Evolutionary conservation across 2,888 invertebrate genomes (phyloP).

Genomic region (Onchidella celtica): DNA sequence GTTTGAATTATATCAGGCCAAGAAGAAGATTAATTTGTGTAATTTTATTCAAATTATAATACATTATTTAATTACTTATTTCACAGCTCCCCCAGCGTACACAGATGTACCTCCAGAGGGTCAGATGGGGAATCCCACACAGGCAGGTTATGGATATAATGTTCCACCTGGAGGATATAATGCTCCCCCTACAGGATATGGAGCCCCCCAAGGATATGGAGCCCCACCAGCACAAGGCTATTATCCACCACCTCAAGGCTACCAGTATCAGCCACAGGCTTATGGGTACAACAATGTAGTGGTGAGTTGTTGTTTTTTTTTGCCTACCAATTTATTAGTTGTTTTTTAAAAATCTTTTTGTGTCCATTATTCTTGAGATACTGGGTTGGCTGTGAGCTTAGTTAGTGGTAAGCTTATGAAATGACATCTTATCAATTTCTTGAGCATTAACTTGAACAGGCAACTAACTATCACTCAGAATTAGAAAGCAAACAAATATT

Average conservation of each 20-base stretch:
- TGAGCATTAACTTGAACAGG: too few species aligned
- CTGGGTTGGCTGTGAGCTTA: neutral
- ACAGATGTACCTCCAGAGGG: neutral
- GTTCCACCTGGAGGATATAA: neutral
- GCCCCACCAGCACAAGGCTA: neutral
- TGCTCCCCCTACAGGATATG: neutral
- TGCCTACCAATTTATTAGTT: too few species aligned
- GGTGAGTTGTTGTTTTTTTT: too few species aligned
- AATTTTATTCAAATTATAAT: too few species aligned
- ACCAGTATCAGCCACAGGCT: neutral
- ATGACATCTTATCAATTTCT: too few species aligned
- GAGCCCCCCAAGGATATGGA: neutral
- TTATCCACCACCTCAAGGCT: neutral
- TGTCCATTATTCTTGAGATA: neutral
- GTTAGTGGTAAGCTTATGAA: neutral
- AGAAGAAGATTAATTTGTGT: too few species aligned
- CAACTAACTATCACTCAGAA: too few species aligned
- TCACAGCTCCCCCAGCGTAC: neutral
- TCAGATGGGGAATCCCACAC: neutral
- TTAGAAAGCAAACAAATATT: too few species aligned
- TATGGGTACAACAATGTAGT: neutral
- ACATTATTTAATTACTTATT: too few species aligned
- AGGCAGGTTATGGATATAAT: conserved; percentile 1
- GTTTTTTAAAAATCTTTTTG: neutral
- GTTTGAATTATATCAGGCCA: too few species aligned